Evolutionary conservation across 1,140 invertebrate species (phyloP), one percentile per base, ranked within the genome.

Genomic region (Nautilus pompilius): DNA sequence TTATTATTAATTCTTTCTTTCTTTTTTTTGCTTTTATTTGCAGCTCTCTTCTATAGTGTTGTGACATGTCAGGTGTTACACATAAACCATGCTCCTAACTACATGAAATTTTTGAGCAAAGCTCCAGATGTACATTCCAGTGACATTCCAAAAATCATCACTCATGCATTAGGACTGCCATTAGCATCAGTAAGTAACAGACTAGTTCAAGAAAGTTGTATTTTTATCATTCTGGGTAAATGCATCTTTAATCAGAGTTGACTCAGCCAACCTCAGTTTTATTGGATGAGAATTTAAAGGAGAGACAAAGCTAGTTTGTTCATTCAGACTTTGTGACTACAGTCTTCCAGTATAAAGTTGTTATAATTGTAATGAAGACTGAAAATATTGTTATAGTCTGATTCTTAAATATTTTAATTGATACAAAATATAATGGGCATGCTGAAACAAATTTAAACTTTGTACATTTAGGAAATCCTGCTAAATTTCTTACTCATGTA

Each of bases 21-120:
- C n/a, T n/a, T n/a, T n/a, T n/a, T n/a, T n/a, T n/a, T n/a, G n/a
- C n/a, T n/a, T n/a, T n/a, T n/a, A n/a, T n/a, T n/a, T n/a, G n/a
- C n/a, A n/a, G n/a, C n/a, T n/a, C n/a, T n/a, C n/a, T n/a, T n/a
- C n/a, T n/a, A n/a, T n/a, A n/a, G n/a, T 22, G 49, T 26, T 5
- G 36, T 41, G 0, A 29, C 29, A 15, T 64, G 60, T 32, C 72
- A 77, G 62, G 58, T 76, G 45, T 41, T 79, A 20, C 62, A 74
- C 17, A 67, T 79, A 4, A 76, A 71, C 45, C 78, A 81, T 75
- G 75, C 75, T 8, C 79, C 79, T 22, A 57, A 58, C 5, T 77
- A 78, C 71, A 69, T 81, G 0, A 58, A 60, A 51, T 73, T 81
- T 48, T 71, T 77, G 48, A 53, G 75, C 33, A 30, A 62, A 8